Evolutionary conservation across 1,140 invertebrate species (phyloP), one percentile per base, ranked within the genome.

Genomic region (Mylabris phalerata): DNA sequence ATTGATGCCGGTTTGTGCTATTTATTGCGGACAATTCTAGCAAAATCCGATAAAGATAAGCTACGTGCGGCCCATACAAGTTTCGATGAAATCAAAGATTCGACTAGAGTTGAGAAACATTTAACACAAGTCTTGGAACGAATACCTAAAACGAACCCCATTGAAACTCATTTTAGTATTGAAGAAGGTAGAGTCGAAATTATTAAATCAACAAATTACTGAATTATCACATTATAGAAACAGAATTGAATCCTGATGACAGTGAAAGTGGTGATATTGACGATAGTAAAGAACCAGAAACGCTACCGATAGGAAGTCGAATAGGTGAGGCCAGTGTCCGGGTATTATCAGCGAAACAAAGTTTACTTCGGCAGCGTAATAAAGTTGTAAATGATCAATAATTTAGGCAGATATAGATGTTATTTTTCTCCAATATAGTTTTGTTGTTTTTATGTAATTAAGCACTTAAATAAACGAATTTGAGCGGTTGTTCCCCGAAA

Each of bases 61-160:
- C 59, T 74, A 9, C 64, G 71, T 47, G 76, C 63, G 67, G 75
- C 71, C 4, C 72, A 75, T 3, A 71, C 72, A 7, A 73, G 74
- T 25, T 72, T 82, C 10, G 74, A 77, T 32, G 69, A 77, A 56
- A 71, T 79, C 0, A 72, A 75, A 25, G 79, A 83, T 73, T 75
- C 78, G 1, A 67, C 50, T 24, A 82, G 81, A 68, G 73, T 84
- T 13, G 81, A 82, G 64, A 84, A 83, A 69, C 81, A 81, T 63
- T 74, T 84, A n/a, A 69, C 70, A 4, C 67, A 78, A 10, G 73
- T 83, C 43, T 68, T 80, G 59, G 82, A 84, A 57, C 73, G 78
- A 60, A 44, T 75, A 27, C 58, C 66, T 26, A 74, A 70, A 61
- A 65, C 61, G 46, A 49, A 49, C 39, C 19, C 43, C 25, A 19